A percentile compares a stretch with the other conserved stretches of the same genome.
Conservation (phyloP, 2,797 vertebrate genomes). For the Gymnopithys bicolor region DNA sequence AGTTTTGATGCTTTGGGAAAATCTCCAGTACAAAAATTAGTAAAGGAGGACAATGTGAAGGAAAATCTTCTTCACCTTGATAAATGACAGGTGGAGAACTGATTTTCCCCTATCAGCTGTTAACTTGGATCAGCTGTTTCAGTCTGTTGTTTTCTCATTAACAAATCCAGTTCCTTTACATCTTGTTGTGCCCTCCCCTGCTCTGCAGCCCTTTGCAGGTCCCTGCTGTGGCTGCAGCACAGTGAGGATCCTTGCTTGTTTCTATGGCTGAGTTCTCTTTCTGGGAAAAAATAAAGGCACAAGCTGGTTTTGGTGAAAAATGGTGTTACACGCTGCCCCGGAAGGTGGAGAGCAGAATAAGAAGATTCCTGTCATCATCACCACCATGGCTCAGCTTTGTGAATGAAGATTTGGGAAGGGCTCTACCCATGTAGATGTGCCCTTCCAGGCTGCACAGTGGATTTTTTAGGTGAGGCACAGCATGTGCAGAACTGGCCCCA, state of each 20-base stretch:
- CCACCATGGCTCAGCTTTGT: too few relatives aligned
- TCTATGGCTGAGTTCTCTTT: not conserved
- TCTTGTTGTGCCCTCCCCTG: not conserved
- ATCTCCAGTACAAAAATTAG: not conserved
- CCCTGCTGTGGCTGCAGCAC: fast-evolving
- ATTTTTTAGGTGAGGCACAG: too few relatives aligned
- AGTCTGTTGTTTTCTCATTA: not conserved
- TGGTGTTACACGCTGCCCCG: fast-evolving
- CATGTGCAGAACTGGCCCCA: too few relatives aligned
- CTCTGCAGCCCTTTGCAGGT: not conserved
- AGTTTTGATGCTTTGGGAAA: not conserved
- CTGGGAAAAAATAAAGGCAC: not conserved
- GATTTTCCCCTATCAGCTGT: not conserved
- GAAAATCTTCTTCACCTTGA: not conserved
- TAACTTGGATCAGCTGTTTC: not conserved
- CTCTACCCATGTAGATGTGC: too few relatives aligned
- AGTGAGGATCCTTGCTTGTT: not conserved
- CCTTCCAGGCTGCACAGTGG: too few relatives aligned
- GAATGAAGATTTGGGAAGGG: too few relatives aligned
- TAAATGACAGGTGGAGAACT: not conserved
- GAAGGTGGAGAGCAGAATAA: not conserved
- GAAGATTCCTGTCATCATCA: not conserved
- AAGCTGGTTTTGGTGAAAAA: not conserved
- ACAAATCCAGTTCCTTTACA: not conserved
- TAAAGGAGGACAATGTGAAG: not conserved